Evolutionary conservation across 2,113 vertebrate genomes (phyloP), one percentile per base, ranked within the genome.

Genomic region (Ameiurus melas): DNA sequence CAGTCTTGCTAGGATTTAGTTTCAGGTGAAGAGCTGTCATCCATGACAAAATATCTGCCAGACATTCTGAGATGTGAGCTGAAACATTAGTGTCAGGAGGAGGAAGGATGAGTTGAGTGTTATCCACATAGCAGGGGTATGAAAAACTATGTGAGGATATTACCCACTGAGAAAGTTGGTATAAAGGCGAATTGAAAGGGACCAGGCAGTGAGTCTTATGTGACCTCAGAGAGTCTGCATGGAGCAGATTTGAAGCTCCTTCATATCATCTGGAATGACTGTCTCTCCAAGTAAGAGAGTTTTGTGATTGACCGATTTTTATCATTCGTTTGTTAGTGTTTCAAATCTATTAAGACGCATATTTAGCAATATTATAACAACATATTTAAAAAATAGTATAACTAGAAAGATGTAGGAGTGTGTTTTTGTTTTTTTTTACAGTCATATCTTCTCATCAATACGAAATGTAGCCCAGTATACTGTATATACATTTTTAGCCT

Each of bases 21-120:
- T 81, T 33, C 53, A 81, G 80, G 80, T 83, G 83, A 66, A 68
- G 62, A 30, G 83, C 43, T 84, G 83, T 68, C 83, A 84, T 66
- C 83, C 27, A 30, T 68, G 64, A 84, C 62, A 84, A 84, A 84
- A 68, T 68, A 53, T 84, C 62, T 84, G 83, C 43, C 27, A 51
- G 83, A 53, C 62, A 84, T 51, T 27, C 19, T 68, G 62, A 66
- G 43, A 68, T 84, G 58, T 47, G 39, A 84, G 51, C 83, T 84
- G 83, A 84, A 84, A n/a, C 83, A 84, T 84, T 84, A 66, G 62
- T 84, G 62, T 68, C 83, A 68, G 83, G 30, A 33, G 9, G 16
- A 17, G 62, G 43, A 84, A 68, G 39, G 6, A 60, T 17, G 60
- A 66, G n/a, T n/a, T 47, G 58, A 53, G 62, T 66, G 83, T 51